These are phyloP conservation scores for Pheucticus melanocephalus DNA, from an alignment of 2,113 vertebrate species.

Conservation along the genomic window DNA sequence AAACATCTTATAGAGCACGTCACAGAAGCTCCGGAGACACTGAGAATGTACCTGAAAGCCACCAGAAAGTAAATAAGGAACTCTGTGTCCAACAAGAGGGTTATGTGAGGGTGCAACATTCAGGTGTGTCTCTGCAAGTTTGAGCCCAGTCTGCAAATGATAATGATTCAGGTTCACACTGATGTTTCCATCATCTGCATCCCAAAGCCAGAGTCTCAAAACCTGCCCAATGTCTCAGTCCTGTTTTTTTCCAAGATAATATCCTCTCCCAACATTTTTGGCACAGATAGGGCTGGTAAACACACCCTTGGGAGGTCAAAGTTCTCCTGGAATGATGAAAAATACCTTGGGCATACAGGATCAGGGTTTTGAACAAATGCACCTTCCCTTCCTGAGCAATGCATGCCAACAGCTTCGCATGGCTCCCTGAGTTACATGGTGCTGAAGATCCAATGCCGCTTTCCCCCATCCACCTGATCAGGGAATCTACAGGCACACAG, in stretches of 20 bases:
- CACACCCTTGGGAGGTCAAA: neutral
- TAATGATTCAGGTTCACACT: accelerated
- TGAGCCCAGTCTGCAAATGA: neutral
- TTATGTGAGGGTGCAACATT: neutral
- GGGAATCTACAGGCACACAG: neutral
- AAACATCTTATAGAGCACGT: neutral
- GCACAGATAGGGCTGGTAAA: neutral
- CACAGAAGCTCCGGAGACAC: neutral
- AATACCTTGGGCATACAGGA: accelerated
- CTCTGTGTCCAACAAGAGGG: neutral
- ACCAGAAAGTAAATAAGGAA: neutral
- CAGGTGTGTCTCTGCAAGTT: neutral
- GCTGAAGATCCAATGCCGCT: neutral
- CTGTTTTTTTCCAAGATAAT: neutral
- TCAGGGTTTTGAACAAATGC: neutral
- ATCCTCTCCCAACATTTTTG: neutral
- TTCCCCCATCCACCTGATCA: neutral
- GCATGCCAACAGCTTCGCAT: neutral
- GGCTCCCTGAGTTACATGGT: accelerated
- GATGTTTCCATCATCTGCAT: neutral
- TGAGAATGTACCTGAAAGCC: neutral
- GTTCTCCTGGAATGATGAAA: neutral
- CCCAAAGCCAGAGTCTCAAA: neutral
- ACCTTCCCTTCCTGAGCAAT: neutral
- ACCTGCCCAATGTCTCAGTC: neutral